Evolutionary conservation across 2,888 invertebrate species (phyloP), one percentile per base, ranked within the genome.

Genomic region (Emmelina monodactyla): DNA sequence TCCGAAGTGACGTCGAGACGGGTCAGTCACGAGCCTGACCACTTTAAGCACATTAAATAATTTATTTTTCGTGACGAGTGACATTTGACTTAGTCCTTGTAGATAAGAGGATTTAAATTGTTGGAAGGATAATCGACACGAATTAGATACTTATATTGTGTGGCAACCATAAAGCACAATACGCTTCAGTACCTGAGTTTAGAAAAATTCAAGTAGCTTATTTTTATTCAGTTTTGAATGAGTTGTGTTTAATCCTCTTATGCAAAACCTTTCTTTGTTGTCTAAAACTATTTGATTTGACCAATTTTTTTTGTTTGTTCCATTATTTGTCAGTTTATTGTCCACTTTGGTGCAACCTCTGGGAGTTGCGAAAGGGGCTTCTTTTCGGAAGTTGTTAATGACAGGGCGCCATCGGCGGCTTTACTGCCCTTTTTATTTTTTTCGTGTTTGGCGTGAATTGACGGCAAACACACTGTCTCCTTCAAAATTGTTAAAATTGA

Each of bases 381-480:
- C 60, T 61, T 67, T 76, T 78, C 72, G 76, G 78, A 76, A 75
- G 72, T 72, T 50, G 51, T 63, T 75, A 75, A 78, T 76, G 65
- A 73, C 62, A 73, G 65, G 76, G 78, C 76, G 78, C 75, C 76
- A 63, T 57, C 56, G 52, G 67, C 62, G 68, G 72, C 68, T 67
- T 71, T 66, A 60, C 54, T 52, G 40, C 33, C 43, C 59, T 62
- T 64, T 63, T 61, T 62, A 52, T 50, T 39, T 38, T 43, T 39
- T 39, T 44, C 39, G 49, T 54, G 52, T 53, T 47, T 55, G 53
- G 61, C 60, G 56, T 59, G 62, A 67, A 65, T 58, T 54, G 54
- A 52, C 43, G 49, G 50, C 51, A 45, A 46, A 51, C 49, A 45
- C 44, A 46, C 40, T 42, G 35, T 43, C 35, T 33, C 35, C 32